phyloP scores from a whole-genome alignment of 2,797 vertebrate genomes.

The Darevskia mixta region DNA sequence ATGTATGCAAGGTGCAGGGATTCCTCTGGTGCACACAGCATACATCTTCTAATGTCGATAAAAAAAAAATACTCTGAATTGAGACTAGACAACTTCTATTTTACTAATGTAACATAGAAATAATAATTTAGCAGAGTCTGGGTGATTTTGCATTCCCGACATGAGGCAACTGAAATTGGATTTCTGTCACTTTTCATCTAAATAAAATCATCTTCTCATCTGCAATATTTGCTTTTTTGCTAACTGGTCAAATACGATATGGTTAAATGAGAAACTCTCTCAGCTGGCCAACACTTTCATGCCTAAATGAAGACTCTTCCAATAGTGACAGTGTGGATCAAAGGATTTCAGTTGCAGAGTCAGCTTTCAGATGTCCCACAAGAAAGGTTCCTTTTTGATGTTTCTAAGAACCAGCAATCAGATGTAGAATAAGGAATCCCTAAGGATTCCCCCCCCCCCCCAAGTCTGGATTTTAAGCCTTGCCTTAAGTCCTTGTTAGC shows the following conservation, averaged over 20 bases:
- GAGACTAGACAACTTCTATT: not conserved
- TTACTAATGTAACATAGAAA: not conserved
- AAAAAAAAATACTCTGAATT: not conserved
- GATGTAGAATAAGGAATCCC: not conserved
- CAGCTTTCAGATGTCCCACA: not conserved
- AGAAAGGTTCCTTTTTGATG: not conserved
- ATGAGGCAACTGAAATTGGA: constrained; percentile 27
- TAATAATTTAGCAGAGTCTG: not conserved
- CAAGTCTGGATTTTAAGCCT: no score
- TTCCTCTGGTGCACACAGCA: not conserved
- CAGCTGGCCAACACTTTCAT: constrained; percentile 61
- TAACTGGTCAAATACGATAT: constrained; percentile 50
- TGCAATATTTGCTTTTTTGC: constrained; percentile 49
- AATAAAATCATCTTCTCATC: constrained; percentile 25
- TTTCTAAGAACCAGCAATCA: not conserved
- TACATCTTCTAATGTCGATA: not conserved
- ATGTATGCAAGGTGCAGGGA: not conserved
- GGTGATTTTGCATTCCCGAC: constrained; percentile 1
- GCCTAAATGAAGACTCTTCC: constrained; percentile 37
- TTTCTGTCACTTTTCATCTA: constrained; percentile 33
- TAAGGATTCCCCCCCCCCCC: rapidly evolving
- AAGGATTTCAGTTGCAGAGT: not conserved
- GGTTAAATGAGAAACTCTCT: constrained; percentile 24
- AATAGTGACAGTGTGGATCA: not conserved
- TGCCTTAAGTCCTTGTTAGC: no score